These are phyloP conservation scores for Gorsachius goisagi DNA, from an alignment of 2,113 vertebrate species.

Conservation along the genomic window DNA sequence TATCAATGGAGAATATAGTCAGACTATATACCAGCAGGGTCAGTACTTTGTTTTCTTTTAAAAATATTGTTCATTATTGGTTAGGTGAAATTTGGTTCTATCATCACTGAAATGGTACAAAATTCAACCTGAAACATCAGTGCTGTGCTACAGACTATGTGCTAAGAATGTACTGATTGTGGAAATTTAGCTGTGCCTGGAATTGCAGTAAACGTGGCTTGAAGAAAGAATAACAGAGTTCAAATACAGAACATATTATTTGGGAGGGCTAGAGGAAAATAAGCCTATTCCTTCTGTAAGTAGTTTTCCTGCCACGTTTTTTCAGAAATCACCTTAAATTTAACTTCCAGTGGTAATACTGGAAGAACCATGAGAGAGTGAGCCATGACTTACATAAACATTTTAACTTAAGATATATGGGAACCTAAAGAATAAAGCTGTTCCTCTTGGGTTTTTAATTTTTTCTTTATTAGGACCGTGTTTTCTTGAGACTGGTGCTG, in stretches of 20 bases:
- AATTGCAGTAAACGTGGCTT: not conserved
- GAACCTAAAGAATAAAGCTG: not conserved
- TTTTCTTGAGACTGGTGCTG: not conserved
- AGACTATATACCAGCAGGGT: not conserved
- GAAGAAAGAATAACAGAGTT: not conserved
- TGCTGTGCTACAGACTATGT: accelerated
- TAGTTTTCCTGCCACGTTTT: not conserved
- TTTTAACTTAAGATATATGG: not conserved
- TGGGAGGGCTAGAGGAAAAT: not conserved
- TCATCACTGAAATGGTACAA: not conserved
- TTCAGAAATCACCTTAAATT: not conserved
- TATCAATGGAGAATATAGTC: not conserved
- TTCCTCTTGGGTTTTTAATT: not conserved
- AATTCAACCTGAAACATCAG: not conserved
- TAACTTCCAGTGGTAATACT: not conserved
- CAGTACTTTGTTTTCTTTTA: not conserved
- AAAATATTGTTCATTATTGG: not conserved
- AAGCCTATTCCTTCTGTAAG: not conserved
- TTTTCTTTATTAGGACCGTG: too few species aligned
- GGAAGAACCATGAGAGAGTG: not conserved
- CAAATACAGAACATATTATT: not conserved
- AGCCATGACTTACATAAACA: not conserved
- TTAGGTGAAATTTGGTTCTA: not conserved
- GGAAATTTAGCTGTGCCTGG: not conserved
- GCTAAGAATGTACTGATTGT: too few species aligned